Evolutionary conservation across 1,140 invertebrate genomes (phyloP), one percentile per base, ranked within the genome.

Genomic region (Diabrotica undecimpunctata): DNA sequence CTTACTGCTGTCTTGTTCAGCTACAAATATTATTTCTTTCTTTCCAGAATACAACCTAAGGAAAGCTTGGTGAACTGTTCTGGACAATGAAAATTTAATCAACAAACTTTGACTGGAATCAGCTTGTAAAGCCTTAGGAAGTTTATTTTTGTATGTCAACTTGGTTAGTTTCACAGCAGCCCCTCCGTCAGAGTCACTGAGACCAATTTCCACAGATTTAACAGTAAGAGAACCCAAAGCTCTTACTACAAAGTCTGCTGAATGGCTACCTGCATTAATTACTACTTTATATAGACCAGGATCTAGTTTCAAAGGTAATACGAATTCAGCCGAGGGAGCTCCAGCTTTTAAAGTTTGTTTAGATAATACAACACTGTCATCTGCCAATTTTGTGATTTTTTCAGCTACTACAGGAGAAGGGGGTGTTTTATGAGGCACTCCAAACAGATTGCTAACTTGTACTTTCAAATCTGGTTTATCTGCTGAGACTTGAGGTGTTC

Each of bases 21-120:
- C 93, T 36, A 98, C 90, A 78, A 96, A 98, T 71, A 97, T 89
- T 38, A 96, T 91, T 82, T 98, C 96, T 68, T 89, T 86, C 56
- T 86, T 82, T 12, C 81, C 76, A 73, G 90, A 80, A 36, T 82
- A 83, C 14, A 99, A 83, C 14, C 91, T 86, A 5, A 98, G 87
- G 81, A 98, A 98, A 0, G 94, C 91, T 82, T 98, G 96, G 79
- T 98, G 96, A 38, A 95, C 91, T 46, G 85, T 80, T 66, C 95
- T 86, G 0, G 87, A 93, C 0, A 98, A 79, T 0, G 84, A 78
- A 78, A 97, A 94, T 75, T 91, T 91, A 63, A 97, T 81, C 2
- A 92, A 81, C 41, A 99, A 79, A 79, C 95, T 95, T 78, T 98
- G 95, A 69, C 95, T 89, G 63, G 87, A 88, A 81, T 98, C 95